Evolutionary conservation across 2,113 vertebrate genomes (phyloP), one percentile per base, ranked within the genome.

Genomic region (Myanophis thanlyinensis): DNA sequence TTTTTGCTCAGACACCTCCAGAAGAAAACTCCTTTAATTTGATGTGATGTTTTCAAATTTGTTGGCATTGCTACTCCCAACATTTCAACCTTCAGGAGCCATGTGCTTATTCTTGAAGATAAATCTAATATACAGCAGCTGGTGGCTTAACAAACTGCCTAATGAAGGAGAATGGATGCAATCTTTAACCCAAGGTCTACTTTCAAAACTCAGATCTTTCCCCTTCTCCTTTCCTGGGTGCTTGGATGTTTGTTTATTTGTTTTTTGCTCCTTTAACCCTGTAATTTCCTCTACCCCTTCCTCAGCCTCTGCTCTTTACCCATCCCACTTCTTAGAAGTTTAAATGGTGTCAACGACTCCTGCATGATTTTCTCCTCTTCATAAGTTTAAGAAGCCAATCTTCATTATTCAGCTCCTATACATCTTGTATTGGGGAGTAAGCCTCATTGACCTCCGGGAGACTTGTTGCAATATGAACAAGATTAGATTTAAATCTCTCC

Each of bases 261-360:
- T 35, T 49, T 9, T 35, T 35, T 15, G 1, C 56, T 23, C 3
- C 25, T 25, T 96, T 96, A 97, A 44, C 88, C 40, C 25, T 88
- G 20, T 73, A 52, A 35, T 53, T 88, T 40, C n/a, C 86, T 30
- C 86, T 20, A 15, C 10, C 18, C 13, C 10, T 20, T 56, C 52
- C 44, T 35, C 11, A 49, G 44, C 44, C 80, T 47, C n/a, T 84
- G 51, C 67, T 91, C 67, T 91, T 56, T 46, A 23, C 22, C 30
- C 20, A 48, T 44, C 27, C 20, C n/a, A 46, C 11, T 49, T 5
- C 12, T 22, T 25, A 23, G 73, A 18, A 20, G 5, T 40, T 40
- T 85, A 40, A 91, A 22, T 5, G 5, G 0, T 56, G 35, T 13
- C 30, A 12, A 30, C 22, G 12, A 27, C 53, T 22, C 35, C 46